Percentiles rank a stretch among this genome's conserved stretches.
Evolutionary conservation across 2,888 invertebrate species (phyloP).

Genomic region (Kryphioiulus occultus): DNA sequence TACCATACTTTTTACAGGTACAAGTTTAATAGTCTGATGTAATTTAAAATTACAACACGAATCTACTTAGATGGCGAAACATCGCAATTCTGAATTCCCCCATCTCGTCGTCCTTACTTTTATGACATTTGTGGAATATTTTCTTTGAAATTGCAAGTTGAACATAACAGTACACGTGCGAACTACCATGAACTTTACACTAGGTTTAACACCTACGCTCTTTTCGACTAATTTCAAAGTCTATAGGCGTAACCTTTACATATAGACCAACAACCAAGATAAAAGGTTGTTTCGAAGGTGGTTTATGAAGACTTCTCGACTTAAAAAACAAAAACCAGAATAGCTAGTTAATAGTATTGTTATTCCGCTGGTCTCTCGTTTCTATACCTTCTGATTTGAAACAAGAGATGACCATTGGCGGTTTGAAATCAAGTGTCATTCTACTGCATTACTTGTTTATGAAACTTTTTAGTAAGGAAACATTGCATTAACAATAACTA

Average conservation of each 20-base stretch:
- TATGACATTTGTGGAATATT: constrained; percentile 20
- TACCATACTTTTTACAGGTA: not conserved
- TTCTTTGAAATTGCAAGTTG: not conserved
- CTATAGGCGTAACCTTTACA: constrained; percentile 37
- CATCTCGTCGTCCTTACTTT: not conserved
- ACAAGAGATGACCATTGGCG: not conserved
- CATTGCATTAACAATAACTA: too few species aligned
- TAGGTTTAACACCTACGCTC: not conserved
- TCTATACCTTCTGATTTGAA: not conserved
- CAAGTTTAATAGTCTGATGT: not conserved
- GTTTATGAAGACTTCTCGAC: not conserved
- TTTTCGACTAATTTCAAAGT: constrained; percentile 13
- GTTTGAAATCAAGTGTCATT: not conserved
- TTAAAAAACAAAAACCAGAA: not conserved
- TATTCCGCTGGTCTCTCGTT: not conserved
- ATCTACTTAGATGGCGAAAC: not conserved
- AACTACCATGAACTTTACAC: constrained; percentile 20
- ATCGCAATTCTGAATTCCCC: constrained; percentile 1
- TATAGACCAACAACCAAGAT: constrained; percentile 28
- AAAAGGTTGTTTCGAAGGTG: constrained; percentile 40
- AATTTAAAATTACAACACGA: not conserved
- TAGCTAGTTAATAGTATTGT: constrained; percentile 22
- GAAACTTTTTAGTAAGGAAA: not conserved
- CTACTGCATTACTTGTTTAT: not conserved
- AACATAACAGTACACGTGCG: not conserved